Evolutionary conservation across 2,113 vertebrate species (phyloP).

Genomic region (Herpailurus yagouaroundi): DNA sequence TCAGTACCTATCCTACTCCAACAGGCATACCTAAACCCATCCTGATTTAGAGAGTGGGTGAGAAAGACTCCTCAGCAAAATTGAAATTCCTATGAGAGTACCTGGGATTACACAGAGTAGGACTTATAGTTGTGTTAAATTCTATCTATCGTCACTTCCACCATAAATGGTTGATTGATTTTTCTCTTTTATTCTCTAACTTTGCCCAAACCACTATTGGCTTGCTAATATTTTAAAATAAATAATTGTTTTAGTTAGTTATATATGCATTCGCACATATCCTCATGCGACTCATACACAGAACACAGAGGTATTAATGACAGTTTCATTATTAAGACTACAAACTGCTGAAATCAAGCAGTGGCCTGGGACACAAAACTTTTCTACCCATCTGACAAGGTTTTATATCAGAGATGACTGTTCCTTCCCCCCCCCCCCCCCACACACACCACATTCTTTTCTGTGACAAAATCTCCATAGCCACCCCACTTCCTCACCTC

Average conservation of each 20-base stretch:
- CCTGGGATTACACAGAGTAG: background rate
- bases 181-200: background rate
- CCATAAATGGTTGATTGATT: background rate
- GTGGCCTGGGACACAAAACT: background rate
- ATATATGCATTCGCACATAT: background rate
- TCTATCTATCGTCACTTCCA: background rate
- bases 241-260: background rate
- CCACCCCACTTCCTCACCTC: background rate
- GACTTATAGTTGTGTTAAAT: background rate
- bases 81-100: background rate
- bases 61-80: background rate
- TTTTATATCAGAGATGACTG: background rate
- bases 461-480: background rate
- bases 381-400: background rate
- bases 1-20: background rate
- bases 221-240: background rate
- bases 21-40: background rate
- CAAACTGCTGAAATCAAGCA: background rate
- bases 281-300: rapidly evolving
- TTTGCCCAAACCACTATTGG: background rate
- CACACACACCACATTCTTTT: background rate
- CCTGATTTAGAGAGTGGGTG: background rate
- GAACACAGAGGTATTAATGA: background rate
- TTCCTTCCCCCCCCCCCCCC: rapidly evolving
- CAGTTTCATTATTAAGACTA: background rate